Base-by-base conservation (phyloP, 2,888 invertebrate species). In the Athetis lepigone region DNA sequence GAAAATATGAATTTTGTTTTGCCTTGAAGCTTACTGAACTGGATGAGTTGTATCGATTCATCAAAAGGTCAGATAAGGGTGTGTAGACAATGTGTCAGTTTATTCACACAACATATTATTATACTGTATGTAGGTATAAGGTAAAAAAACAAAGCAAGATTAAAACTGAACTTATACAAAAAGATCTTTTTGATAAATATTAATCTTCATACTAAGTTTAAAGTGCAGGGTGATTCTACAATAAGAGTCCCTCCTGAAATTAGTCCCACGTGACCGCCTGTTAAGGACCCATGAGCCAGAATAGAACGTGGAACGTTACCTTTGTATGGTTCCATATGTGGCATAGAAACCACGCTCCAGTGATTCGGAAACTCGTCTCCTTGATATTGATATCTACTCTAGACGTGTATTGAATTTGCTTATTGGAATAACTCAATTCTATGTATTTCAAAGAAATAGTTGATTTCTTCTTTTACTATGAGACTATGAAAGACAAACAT, bases 351-450 rank as follows among this genome's bases (percentile, higher is more conserved):
- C 70, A 69, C 88, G 90, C 88, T 91, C 82, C 85, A 85, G 40
- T 90, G 88, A 82, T 59, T 85, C 79, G 85, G 88, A 90, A 90
- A 87, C 83, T 71, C 59, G 77, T 79, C 78, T 76, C 80, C 79
- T 75, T 77, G 77, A 67, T 69, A 74, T 66, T 65, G 46, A 77
- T 79, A 75, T 68, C 58, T 33, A 33, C 33, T 33, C 33, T 50
- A 58, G 40, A n/a, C 36, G 62, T 54, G 60, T 55, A 67, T 64
- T 77, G 64, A 69, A 67, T 79, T 60, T 65, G 56, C 59, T 72
- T 70, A 74, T 67, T 74, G 49, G 43, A 71, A 77, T 71, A 54
- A 43, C 57, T 60, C 7, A 46, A 25, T 55, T 51, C 11, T 19
- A 46, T 45, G 45, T 47, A 0, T 49, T 59, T 63, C 13, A 21